Evolutionary conservation across 53 echinoderm and acorn worm species (phyloP).

Genomic region (Actinopyga echinites): DNA sequence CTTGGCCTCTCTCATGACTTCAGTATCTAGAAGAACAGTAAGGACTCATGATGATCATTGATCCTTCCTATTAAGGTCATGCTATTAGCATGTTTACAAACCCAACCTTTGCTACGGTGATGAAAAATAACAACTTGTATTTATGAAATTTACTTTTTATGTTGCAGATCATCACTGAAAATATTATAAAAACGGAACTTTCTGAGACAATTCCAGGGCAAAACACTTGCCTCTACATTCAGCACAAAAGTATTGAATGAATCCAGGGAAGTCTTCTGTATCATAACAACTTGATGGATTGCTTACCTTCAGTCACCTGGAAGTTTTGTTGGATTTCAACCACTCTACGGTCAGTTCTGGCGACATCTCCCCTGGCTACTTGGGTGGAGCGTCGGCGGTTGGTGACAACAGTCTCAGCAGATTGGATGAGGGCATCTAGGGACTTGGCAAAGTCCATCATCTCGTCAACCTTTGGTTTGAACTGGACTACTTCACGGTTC

Average conservation of each 20-base stretch:
- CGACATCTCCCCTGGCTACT: slow-evolving; percentile 82
- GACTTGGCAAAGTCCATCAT: slow-evolving; percentile 85
- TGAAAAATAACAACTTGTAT: not conserved
- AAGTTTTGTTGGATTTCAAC: slow-evolving; percentile 95
- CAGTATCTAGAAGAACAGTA: slow-evolving; percentile 62
- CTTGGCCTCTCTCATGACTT: slow-evolving; percentile 90
- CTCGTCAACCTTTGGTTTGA: slow-evolving; percentile 96
- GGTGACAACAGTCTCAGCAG: slow-evolving; percentile 90
- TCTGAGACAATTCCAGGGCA: no score
- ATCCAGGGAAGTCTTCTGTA: no score
- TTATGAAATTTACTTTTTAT: not conserved
- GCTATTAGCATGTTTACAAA: not conserved
- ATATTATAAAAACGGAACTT: no score
- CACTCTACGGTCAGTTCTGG: slow-evolving; percentile 81
- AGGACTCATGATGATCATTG: not conserved
- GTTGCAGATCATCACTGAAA: no score
- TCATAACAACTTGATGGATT: no score
- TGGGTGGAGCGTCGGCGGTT: slow-evolving; percentile 86
- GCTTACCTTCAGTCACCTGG: slow-evolving; percentile 93
- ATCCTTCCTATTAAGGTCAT: no score
- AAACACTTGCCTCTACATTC: no score
- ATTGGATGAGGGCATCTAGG: slow-evolving; percentile 83
- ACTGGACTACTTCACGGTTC: slow-evolving; percentile 84
- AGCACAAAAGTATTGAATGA: no score
- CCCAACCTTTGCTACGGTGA: not conserved